A percentile compares a stretch with the other conserved stretches of the same genome.
These are phyloP conservation scores for Meleagris gallopavo DNA, from an alignment of 2,113 vertebrate species.

Conservation along the genomic window DNA sequence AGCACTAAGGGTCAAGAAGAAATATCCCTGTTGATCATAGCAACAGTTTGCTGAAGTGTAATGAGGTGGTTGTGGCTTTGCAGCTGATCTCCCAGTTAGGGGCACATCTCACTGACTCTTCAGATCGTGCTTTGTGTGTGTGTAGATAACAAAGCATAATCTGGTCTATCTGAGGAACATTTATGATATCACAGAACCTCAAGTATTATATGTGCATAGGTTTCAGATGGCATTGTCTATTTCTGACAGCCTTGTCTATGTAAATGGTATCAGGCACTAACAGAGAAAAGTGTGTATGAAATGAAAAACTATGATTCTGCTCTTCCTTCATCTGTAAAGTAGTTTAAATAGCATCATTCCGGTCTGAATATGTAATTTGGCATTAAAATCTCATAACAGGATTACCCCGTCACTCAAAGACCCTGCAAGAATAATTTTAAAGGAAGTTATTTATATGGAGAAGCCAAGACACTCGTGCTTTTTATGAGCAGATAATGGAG, in stretches of 20 bases:
- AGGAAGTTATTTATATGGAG: slow-evolving; percentile 42
- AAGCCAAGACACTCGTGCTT: neutral
- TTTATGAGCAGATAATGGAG: slow-evolving; percentile 19
- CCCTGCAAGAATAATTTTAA: neutral
- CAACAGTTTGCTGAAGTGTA: neutral
- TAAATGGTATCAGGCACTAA: neutral
- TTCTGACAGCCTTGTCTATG: neutral
- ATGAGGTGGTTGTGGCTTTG: neutral
- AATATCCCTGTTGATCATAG: neutral
- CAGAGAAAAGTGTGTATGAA: neutral
- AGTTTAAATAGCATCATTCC: slow-evolving; percentile 8
- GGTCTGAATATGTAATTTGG: slow-evolving; percentile 51
- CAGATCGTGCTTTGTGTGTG: rapidly evolving
- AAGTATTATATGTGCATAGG: neutral
- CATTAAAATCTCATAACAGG: slow-evolving; percentile 54
- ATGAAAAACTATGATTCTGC: neutral
- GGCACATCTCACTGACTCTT: rapidly evolving
- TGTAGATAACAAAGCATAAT: too few relatives aligned
- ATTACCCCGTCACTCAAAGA: slow-evolving; percentile 43
- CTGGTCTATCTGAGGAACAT: neutral
- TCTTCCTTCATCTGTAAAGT: slow-evolving; percentile 10
- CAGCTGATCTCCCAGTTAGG: neutral
- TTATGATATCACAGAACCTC: neutral
- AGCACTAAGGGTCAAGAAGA: neutral
- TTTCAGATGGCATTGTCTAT: neutral